Evolutionary conservation across 2,113 vertebrate species (phyloP), one percentile per base, ranked within the genome.

Genomic region (Zosterops borbonicus): DNA sequence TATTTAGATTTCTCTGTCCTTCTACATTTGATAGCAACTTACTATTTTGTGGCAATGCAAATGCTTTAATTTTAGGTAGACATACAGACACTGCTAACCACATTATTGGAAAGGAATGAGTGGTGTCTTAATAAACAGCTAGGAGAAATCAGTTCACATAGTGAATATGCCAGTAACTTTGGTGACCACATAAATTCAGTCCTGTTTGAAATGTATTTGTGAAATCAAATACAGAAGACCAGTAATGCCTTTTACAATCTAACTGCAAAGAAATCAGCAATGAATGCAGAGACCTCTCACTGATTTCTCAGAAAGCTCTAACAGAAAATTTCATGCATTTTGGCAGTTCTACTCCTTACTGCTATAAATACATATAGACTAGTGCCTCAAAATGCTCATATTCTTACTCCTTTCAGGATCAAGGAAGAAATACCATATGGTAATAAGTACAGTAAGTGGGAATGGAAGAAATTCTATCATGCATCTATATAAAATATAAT

Each of bases 281-380:
- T 42, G 73, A 79, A 92, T 81, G 80, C n/a, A 93, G 49, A 81
- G 64, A 49, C 33, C n/a, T 79, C 59, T 91, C 58, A 16, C 37
- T 89, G 83, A 65, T 90, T 68, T 71, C 41, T 79, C 64, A 86
- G 85, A 83, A 71, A 90, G 39, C 63, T 64, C 62, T 35, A 85
- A 83, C 50, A 94, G 55, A 74, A 80, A 92, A 79, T 80, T 90
- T 89, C 28, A 75, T 59, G 64, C 31, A 78, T 77, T 90, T 91
- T 95, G 92, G 83, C 94, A 95, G 71, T 83, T 93, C 76, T 82
- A 8, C 37, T 90, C 41, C 35, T 90, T 83, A 67, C 42, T 86
- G 65, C 94, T 92, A 86, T 77, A 95, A 93, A 88, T 85, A 95
- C 39, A 42, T 86, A 47, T 13, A 87, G 80, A 74, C 39, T 59